A percentile compares a stretch with the other conserved stretches of the same genome.
Conservation (phyloP, 1,140 invertebrate species). For the Goniozus legneri region DNA sequence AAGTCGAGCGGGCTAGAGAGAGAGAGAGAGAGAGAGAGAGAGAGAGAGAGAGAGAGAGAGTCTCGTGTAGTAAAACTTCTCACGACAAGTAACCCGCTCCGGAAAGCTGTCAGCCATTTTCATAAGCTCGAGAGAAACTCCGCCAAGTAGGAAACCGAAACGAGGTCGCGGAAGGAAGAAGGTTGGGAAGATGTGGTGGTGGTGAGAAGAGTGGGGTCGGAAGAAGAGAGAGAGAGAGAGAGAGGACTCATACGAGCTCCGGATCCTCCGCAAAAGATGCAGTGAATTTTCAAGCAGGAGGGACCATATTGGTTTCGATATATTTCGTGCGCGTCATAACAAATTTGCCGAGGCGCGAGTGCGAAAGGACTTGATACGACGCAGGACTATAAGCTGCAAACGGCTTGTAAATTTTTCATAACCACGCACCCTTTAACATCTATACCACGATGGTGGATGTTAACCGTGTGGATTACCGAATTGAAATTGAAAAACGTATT, state of each 20-base stretch:
- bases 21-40: too few species aligned
- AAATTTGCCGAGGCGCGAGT: neutral
- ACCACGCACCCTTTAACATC: neutral
- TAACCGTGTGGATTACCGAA: neutral
- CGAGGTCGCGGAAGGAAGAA: conserved; percentile 14
- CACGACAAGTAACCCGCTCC: conserved; percentile 16
- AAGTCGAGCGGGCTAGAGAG: too few species aligned
- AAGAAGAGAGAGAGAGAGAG: neutral
- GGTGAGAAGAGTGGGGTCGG: neutral
- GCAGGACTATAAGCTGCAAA: neutral
- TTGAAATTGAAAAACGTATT: neutral
- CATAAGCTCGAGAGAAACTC: conserved; percentile 25
- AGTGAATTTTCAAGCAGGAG: neutral
- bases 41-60: too few species aligned
- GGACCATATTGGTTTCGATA: neutral
- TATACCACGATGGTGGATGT: neutral
- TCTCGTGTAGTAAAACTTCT: conserved; percentile 21
- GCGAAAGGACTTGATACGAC: neutral
- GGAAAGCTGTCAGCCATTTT: conserved; percentile 27
- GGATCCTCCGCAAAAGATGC: neutral
- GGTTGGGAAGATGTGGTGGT: conserved; percentile 4
- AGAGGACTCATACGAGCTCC: neutral
- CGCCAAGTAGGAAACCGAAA: conserved; percentile 19
- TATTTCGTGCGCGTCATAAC: neutral
- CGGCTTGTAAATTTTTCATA: neutral